These are phyloP conservation scores for Mizuhopecten yessoensis DNA, from an alignment of 1,140 invertebrate genomes.

Conservation along the genomic window DNA sequence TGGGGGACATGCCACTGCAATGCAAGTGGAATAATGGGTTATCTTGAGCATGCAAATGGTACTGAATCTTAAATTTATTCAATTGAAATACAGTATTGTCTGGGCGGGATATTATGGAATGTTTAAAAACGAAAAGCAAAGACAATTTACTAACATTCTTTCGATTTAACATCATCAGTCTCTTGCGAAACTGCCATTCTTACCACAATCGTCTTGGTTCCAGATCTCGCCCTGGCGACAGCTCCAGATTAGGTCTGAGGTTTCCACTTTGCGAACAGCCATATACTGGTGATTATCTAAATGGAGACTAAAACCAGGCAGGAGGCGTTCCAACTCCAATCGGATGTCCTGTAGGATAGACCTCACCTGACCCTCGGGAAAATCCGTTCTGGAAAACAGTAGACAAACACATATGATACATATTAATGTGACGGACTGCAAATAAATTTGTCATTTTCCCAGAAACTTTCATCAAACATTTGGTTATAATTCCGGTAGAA, in stretches of 20 bases:
- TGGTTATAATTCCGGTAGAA: too few species aligned
- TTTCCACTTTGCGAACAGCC: constrained; percentile 60
- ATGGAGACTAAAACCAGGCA: constrained; percentile 35
- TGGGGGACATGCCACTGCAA: constrained; percentile 44
- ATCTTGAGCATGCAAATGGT: too few species aligned
- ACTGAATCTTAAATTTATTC: too few species aligned
- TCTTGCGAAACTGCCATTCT: not conserved
- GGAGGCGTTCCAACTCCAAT: constrained; percentile 64
- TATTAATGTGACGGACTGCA: too few species aligned
- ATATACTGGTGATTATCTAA: constrained; percentile 56
- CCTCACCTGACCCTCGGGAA: constrained; percentile 56
- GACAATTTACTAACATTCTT: too few species aligned
- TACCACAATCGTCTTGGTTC: constrained; percentile 68
- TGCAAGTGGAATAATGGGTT: not conserved
- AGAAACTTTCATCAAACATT: too few species aligned
- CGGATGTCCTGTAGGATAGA: constrained; percentile 62
- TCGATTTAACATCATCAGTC: too few species aligned
- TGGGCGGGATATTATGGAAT: too few species aligned
- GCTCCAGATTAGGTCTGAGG: constrained; percentile 55
- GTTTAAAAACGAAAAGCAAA: too few species aligned
- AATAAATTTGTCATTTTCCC: too few species aligned
- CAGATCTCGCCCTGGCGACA: constrained; percentile 70
- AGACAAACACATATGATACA: not conserved
- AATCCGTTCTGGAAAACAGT: constrained; percentile 31
- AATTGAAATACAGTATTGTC: too few species aligned